These are phyloP conservation scores for Pteruthius melanotis DNA, from an alignment of 2,113 vertebrate species.

Conservation along the genomic window DNA sequence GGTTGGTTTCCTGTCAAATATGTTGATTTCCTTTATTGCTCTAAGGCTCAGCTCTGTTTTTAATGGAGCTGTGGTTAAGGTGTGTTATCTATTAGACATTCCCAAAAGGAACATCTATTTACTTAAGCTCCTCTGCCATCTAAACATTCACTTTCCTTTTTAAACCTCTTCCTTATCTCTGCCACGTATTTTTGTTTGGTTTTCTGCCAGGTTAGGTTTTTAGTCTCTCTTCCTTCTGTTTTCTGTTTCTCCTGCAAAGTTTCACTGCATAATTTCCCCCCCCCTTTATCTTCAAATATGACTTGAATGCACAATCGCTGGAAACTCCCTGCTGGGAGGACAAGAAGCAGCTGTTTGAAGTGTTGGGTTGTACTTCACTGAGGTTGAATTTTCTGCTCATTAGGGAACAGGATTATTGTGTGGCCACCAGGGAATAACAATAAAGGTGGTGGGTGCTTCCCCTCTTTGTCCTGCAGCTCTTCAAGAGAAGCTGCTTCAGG, in stretches of 20 bases:
- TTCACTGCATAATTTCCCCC: background rate
- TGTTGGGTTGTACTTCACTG: background rate
- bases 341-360: background rate
- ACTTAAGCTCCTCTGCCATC: background rate
- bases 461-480: background rate
- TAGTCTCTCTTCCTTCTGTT: background rate
- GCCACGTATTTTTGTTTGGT: background rate
- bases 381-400: background rate
- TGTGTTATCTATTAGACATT: background rate
- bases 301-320: background rate
- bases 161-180: background rate
- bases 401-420: background rate
- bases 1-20: background rate
- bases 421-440: background rate
- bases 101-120: background rate
- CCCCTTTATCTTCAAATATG: background rate
- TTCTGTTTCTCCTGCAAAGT: background rate
- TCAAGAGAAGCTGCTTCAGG: background rate
- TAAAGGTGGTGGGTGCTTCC: background rate
- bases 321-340: background rate
- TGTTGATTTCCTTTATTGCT: slow-evolving; percentile 1
- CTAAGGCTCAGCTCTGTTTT: background rate
- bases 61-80: background rate
- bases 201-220: background rate
- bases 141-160: background rate